These are phyloP conservation scores for Lithophane leautieri DNA, from an alignment of 2,888 invertebrate species.

Conservation along the genomic window DNA sequence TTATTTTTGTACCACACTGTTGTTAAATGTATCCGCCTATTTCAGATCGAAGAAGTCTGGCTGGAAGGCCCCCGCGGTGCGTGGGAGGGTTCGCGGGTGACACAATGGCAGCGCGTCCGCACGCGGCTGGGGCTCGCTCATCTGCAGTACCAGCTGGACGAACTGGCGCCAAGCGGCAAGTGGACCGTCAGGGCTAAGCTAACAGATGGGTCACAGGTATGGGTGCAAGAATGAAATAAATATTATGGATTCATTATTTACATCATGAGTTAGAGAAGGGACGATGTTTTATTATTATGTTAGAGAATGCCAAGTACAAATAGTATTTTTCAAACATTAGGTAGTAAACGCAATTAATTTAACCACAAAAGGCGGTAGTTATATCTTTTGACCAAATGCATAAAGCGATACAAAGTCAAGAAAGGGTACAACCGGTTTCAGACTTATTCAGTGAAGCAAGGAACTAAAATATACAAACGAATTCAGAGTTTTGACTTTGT, in stretches of 20 bases:
- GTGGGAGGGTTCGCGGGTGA: slow-evolving; percentile 90
- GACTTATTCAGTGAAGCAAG: neutral
- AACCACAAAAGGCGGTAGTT: neutral
- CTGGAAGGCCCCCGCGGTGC: slow-evolving; percentile 92
- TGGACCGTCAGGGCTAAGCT: slow-evolving; percentile 82
- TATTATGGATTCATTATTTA: neutral
- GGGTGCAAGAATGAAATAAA: neutral
- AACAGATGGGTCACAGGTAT: slow-evolving; percentile 83
- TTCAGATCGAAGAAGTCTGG: slow-evolving; percentile 91
- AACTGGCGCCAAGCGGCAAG: slow-evolving; percentile 80
- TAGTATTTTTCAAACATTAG: neutral
- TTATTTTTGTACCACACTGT: too few species aligned
- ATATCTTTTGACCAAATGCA: neutral
- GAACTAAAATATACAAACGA: neutral
- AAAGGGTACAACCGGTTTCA: neutral
- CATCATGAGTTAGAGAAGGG: neutral
- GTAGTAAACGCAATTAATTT: neutral
- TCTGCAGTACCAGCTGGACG: slow-evolving; percentile 85
- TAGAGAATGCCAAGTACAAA: neutral
- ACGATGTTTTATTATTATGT: neutral
- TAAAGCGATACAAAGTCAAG: neutral
- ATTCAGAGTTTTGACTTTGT: too few species aligned
- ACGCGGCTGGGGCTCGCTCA: slow-evolving; percentile 92
- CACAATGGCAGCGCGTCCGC: slow-evolving; percentile 91
- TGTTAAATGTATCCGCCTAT: too few species aligned